Evolutionary conservation across 2,113 vertebrate genomes (phyloP), one percentile per base, ranked within the genome.

Genomic region (Lophochroa leadbeateri): DNA sequence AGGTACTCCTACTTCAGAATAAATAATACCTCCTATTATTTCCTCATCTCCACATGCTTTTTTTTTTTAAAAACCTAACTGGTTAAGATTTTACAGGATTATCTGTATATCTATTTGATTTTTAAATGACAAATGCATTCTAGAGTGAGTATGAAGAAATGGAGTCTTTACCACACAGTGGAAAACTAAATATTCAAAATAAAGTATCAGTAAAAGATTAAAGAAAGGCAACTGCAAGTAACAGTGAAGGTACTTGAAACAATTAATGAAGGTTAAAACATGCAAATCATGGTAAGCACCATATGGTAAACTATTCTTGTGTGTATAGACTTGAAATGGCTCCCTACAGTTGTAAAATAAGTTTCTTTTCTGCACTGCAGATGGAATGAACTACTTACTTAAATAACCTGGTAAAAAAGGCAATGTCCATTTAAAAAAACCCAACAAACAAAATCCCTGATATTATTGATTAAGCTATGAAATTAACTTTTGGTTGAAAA

Each of bases 191-290:
- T 67, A 87, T 70, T 86, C 57, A 58, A 88, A 95, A 74, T 88
- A 46, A 85, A 95, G 21, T 77, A 88, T 55, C 46, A 91, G 35
- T 27, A 87, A 70, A 92, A 93, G 58, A 96, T 53, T 67, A 53
- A 91, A 77, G 74, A 90, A 91, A 94, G 89, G 39, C 44, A 95
- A 83, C n/a, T 91, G 58, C 37, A 97, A 94, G 37, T 61, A 94
- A 86, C 33, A 94, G 27, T 74, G 78, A 93, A 84, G 64, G 70
- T 53, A 92, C 47, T 86, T 94, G 92, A 93, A 97, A 91, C 61
- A 95, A 96, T 90, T 95, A 97, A 96, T 91, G 75, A 97, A 96
- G 72, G 82, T 83, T 95, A 96, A 97, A 97, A 95, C 90, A 97
- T 85, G 68, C 76, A 96, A 80, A 96, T 85, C 41, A 53, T 27